Conservation (phyloP, 2,797 vertebrate species). For the Glossophaga mutica region DNA sequence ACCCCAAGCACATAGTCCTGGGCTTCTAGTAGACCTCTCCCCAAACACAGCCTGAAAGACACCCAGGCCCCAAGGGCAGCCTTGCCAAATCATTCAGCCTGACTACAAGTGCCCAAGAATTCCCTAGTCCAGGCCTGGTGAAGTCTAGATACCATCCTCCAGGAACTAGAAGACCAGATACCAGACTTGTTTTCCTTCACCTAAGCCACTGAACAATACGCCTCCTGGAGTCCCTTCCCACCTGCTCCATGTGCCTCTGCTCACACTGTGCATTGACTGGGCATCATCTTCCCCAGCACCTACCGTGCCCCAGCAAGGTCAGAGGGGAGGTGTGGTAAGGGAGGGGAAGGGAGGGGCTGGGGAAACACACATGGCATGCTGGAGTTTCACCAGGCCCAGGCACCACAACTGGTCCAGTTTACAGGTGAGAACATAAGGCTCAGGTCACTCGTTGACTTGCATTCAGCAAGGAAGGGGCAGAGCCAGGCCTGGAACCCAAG, state of each 20-base stretch:
- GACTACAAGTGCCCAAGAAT: background rate
- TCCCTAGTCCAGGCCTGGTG: background rate
- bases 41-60: background rate
- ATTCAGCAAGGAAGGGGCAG: background rate
- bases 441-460: background rate
- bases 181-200: background rate
- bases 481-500: background rate
- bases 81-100: background rate
- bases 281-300: background rate
- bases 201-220: background rate
- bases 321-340: background rate
- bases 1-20: background rate
- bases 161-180: background rate
- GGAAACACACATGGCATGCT: background rate
- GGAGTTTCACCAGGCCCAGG: background rate
- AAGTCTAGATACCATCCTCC: background rate
- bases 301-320: background rate
- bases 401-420: background rate
- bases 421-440: background rate
- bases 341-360: background rate
- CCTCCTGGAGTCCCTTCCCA: background rate
- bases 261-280: background rate
- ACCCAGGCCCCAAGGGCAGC: background rate
- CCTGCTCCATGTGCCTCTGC: background rate
- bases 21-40: background rate